Percentiles rank a stretch among this genome's conserved stretches.
phyloP scores from a whole-genome alignment of 1,140 invertebrate species.

The Euwallacea similis region DNA sequence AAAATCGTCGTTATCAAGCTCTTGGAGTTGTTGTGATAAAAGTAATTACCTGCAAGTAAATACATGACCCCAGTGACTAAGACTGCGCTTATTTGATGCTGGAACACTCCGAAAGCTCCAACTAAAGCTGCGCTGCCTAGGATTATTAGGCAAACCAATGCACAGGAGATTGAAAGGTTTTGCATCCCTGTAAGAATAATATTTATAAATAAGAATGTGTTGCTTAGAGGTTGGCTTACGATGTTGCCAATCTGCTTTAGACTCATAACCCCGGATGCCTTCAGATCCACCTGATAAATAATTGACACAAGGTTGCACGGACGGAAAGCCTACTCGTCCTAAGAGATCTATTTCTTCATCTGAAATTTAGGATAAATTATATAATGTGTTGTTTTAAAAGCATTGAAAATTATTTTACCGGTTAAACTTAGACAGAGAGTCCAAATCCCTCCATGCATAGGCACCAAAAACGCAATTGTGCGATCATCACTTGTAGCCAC shows the following conservation, averaged over 20 bases:
- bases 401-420: conserved; percentile 55
- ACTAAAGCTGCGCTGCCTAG: conserved; percentile 79
- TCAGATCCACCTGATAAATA: conserved; percentile 71
- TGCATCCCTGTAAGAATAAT: conserved; percentile 74
- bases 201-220: background rate
- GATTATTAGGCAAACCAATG: conserved; percentile 84
- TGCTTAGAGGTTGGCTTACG: conserved; percentile 60
- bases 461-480: conserved; percentile 69
- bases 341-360: conserved; percentile 71
- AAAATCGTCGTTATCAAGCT: conserved; percentile 45
- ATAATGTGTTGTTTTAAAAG: background rate
- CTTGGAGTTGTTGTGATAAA: background rate
- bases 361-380: conserved; percentile 52
- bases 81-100: conserved; percentile 86
- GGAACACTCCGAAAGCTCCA: conserved; percentile 80
- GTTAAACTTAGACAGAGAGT: conserved; percentile 77
- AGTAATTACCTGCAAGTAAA: conserved; percentile 72
- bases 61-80: conserved; percentile 91
- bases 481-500: conserved; percentile 47
- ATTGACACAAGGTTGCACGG: conserved; percentile 71
- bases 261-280: conserved; percentile 64
- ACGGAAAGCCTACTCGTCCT: conserved; percentile 67
- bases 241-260: conserved; percentile 78
- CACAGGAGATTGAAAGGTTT: conserved; percentile 89
- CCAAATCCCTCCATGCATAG: conserved; percentile 86